Base-by-base conservation (phyloP, 2,797 vertebrate genomes). In the Geotrypetes seraphini region DNA sequence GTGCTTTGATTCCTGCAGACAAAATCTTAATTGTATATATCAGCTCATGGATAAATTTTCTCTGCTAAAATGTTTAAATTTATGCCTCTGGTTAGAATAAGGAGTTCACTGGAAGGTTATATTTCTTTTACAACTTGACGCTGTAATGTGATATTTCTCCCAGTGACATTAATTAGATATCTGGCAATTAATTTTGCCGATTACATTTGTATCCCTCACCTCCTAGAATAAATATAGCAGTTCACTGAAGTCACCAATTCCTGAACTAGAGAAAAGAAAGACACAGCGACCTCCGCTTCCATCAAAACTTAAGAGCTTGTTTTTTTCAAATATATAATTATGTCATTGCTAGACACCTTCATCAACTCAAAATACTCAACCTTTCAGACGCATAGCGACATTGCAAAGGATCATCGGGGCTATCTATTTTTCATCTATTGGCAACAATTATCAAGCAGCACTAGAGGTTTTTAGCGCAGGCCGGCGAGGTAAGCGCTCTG, bases 21-120 rank as follows among this genome's bases (percentile, higher is more conserved):
- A 72, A 69, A 79, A 73, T 78, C 69, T 75, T 75, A 75, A 81
- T 73, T 82, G 77, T 75, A 64, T 58, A 57, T 39, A 59, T 52
- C 61, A 51, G 38, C 32, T 54, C 48, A 53, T n/a, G 57, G 64
- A 54, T 66, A 65, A 47, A 47, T 15, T 39, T 62, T 60, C 52
- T 61, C 53, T 17, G 23, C 47, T 36, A 62, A 39, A 49, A 57
- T 53, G 37, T 39, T 54, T 58, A 51, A 63, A 70, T 68, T 57
- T 68, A 67, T 63, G 57, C 47, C 50, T 36, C 58, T 39, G 35
- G 33, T 16, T 33, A 46, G 43, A 52, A 47, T 66, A 50, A 61
- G 7, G 47, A 53, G 73, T 73, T 75, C 73, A 69, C 31, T 5
- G 31, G 43, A 47, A 50, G 70, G 60, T 67, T 63, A 52, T 19